Evolutionary conservation across 2,113 vertebrate genomes (phyloP), one percentile per base, ranked within the genome.

Genomic region (Charina bottae): DNA sequence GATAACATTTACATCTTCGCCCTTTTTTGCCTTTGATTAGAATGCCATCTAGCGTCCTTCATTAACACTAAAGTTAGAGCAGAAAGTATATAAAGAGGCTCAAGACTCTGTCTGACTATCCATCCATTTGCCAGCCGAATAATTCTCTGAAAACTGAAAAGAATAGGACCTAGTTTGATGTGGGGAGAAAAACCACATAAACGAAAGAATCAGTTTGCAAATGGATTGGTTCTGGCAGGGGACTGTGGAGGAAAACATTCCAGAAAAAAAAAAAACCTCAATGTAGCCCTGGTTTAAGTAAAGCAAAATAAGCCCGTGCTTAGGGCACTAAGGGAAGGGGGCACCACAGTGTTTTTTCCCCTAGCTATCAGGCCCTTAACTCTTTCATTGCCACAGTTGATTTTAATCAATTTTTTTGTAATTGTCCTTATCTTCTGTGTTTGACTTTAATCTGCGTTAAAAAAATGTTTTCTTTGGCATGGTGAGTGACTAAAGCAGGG

Each of bases 11-110:
- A 87, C 3, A 10, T 10, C n/a, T 24, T 19, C 33, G 12, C 7
- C 37, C 19, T 87, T 55, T 21, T 54, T 56, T 62, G 56, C 19
- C 92, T 90, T 94, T 90, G 96, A 89, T 33, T 89, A 93, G 94
- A 94, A 93, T 68, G 94, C 94, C 94, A 93, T 92, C 96, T 96
- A 87, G 94, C 92, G 95, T 93, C 91, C 7, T 17, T 26, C 54
- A 49, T 49, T 23, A 87, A 85, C 3, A 55, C n/a, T 12, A 55
- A 46, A 49, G 12, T 54, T 78, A 33, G 49, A 55, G n/a, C 21
- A 23, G 8, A 13, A 19, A 53, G 24, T 42, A 78, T 42, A 78
- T 8, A 78, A 78, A 78, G 72, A 42, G 37, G 33, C 17, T 33
- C 33, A 42, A 42, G 72, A 9, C 37, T 78, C 68, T 72, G 64